Evolutionary conservation across 2,797 vertebrate genomes (phyloP).

Genomic region (Triplophysa yarkandensis): DNA sequence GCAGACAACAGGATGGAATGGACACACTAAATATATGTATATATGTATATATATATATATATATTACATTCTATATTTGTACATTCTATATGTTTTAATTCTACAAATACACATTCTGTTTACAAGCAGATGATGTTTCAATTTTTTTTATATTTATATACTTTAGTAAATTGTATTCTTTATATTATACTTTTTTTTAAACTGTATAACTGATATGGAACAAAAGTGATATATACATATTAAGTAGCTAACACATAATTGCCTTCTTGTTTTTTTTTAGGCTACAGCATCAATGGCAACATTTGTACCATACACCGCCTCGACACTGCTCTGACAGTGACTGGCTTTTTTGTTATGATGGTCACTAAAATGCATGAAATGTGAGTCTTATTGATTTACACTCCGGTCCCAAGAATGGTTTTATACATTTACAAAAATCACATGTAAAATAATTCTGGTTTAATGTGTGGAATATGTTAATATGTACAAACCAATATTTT

Average conservation of each 20-base stretch:
- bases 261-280: slow-evolving; percentile 34
- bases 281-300: slow-evolving; percentile 60
- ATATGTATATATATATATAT: too few relatives aligned
- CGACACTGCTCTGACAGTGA: slow-evolving; percentile 65
- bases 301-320: slow-evolving; percentile 72
- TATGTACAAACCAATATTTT: slow-evolving; percentile 58
- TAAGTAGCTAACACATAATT: slow-evolving; percentile 23
- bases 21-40: too few relatives aligned
- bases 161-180: too few relatives aligned
- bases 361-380: slow-evolving; percentile 45
- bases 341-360: slow-evolving; percentile 67
- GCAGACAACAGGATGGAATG: too few relatives aligned
- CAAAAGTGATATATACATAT: background rate
- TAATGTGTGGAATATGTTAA: slow-evolving; percentile 34
- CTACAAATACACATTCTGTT: too few relatives aligned
- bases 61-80: too few relatives aligned
- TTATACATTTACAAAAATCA: background rate
- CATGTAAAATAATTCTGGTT: slow-evolving; percentile 28
- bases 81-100: too few relatives aligned
- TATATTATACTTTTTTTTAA: too few relatives aligned
- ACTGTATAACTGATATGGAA: background rate
- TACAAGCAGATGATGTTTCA: too few relatives aligned
- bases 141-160: too few relatives aligned
- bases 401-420: slow-evolving; percentile 9
- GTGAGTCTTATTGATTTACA: slow-evolving; percentile 23